Evolutionary conservation across 2,113 vertebrate species (phyloP), one percentile per base, ranked within the genome.

Genomic region (Abramis brama): DNA sequence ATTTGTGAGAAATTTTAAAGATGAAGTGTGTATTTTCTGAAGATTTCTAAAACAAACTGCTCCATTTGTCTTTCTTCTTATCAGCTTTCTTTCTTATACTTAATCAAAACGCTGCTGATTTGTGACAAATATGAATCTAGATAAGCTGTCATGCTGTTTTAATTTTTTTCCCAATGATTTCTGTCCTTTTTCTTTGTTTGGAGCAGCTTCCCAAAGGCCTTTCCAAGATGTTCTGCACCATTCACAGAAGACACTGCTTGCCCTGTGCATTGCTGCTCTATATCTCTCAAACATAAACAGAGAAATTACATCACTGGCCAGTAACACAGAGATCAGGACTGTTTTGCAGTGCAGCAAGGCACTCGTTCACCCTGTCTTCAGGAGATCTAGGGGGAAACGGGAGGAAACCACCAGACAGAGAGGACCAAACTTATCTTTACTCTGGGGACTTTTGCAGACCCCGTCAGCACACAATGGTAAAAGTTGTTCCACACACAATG

Each of bases 261-360:
- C 30, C 50, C 80, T 91, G 83, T 91, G 84, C 79, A 30, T 87
- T 66, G 83, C 84, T 71, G 27, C 71, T 84, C 83, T 79, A 85
- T 84, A 87, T 82, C 70, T 89, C 39, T 82, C 45, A 82, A 91
- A 90, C 78, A 82, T 89, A 90, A 33, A 86, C 45, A 78, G 82
- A 86, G 84, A 87, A 82, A 91, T 89, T 83, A 90, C 89, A 90
- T 90, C 89, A 89, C 80, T 80, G 78, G 82, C 76, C 80, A 39
- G 79, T 87, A 68, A 87, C 84, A 91, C 87, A 74, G 66, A 88
- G 76, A 82, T 36, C 83, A 79, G 52, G 73, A 79, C 79, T 89
- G 87, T 86, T 85, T 62, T 39, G 36, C 33, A 66, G 60, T 43
- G 55, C 15, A n/a, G 25, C 27, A 7, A 27, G n/a, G 50, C 27